A percentile compares a stretch with the other conserved stretches of the same genome.
Evolutionary conservation across 2,797 vertebrate species (phyloP).

Genomic region (Squalus acanthias): DNA sequence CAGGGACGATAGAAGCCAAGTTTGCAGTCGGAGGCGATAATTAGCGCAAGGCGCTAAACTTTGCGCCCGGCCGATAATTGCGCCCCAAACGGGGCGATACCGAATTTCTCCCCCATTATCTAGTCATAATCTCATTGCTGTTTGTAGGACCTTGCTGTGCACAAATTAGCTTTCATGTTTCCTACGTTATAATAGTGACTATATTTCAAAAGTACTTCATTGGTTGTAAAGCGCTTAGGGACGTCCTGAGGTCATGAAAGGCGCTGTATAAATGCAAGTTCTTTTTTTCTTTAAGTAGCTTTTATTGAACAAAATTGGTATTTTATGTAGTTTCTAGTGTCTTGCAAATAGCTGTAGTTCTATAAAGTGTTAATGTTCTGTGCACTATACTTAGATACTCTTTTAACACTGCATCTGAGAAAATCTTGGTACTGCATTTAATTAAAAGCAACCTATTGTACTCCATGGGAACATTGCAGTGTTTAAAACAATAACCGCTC

Average conservation of each 20-base stretch:
- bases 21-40: too few species aligned
- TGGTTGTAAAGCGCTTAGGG: background rate
- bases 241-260: background rate
- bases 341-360: background rate
- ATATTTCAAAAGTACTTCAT: background rate
- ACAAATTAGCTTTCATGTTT: background rate
- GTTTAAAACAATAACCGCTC: background rate
- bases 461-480: background rate
- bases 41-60: too few species aligned
- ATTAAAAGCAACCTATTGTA: slow-evolving; percentile 6
- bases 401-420: background rate
- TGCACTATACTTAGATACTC: background rate
- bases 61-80: too few species aligned
- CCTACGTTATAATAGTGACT: background rate
- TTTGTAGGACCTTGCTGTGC: background rate
- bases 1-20: too few species aligned
- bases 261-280: background rate
- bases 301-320: background rate
- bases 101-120: background rate
- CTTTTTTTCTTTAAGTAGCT: background rate
- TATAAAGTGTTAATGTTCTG: background rate
- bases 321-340: background rate
- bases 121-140: background rate
- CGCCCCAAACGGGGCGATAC: too few species aligned
- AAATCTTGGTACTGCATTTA: background rate